These are phyloP conservation scores for Sinelater perroti DNA, from an alignment of 2,888 invertebrate species.

Conservation along the genomic window DNA sequence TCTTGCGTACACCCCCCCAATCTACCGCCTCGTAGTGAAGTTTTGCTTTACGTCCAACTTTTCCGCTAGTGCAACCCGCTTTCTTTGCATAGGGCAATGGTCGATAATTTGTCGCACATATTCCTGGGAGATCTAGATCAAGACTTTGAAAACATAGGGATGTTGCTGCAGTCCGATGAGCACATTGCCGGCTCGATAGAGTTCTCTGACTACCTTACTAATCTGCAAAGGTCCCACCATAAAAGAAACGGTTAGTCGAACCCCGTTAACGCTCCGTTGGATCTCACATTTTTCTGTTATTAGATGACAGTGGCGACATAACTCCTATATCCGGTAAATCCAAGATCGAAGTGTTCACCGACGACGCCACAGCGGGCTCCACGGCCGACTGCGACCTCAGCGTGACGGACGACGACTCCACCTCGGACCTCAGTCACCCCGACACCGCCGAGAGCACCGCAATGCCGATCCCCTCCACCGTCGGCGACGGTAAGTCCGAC, in stretches of 20 bases:
- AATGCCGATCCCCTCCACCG: background rate
- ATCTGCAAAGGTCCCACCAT: conserved; percentile 44
- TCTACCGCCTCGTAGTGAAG: too few relatives aligned
- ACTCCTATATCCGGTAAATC: conserved; percentile 74
- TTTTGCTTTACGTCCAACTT: too few relatives aligned
- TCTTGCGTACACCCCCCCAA: too few relatives aligned
- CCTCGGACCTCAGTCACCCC: background rate
- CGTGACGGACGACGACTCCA: conserved; percentile 58
- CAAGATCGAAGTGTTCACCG: conserved; percentile 73
- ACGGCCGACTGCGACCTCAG: conserved; percentile 68
- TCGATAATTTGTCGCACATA: conserved; percentile 62
- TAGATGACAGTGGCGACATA: conserved; percentile 65
- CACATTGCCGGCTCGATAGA: conserved; percentile 56
- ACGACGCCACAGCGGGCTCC: conserved; percentile 74
- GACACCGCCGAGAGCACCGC: background rate
- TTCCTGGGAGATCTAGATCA: conserved; percentile 66
- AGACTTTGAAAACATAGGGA: conserved; percentile 63
- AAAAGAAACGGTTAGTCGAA: conserved; percentile 62
- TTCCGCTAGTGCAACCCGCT: too few relatives aligned
- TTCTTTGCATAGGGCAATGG: conserved; percentile 52
- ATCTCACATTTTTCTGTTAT: background rate
- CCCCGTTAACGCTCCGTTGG: background rate
- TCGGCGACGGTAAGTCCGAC: conserved; percentile 13
- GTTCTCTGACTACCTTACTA: conserved; percentile 57
- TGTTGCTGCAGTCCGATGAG: conserved; percentile 60